A percentile compares a stretch with the other conserved stretches of the same genome.
Evolutionary conservation across 2,888 invertebrate species (phyloP).

Genomic region (Sinodicranocentrus sp.): DNA sequence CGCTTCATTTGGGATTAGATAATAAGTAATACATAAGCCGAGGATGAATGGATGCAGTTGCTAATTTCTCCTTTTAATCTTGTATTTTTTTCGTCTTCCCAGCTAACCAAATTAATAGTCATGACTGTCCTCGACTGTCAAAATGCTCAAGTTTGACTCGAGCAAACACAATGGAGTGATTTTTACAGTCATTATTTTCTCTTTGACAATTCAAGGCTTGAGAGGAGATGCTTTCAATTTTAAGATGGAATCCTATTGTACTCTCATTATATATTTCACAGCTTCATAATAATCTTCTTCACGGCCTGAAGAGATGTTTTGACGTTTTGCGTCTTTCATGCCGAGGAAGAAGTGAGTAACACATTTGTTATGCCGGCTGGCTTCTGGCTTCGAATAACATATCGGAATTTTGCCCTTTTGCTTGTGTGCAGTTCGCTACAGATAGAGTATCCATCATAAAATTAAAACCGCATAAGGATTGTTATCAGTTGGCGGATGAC

Average conservation of each 20-base stretch:
- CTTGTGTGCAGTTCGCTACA: no score
- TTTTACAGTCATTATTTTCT: constrained; percentile 53
- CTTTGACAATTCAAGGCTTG: constrained; percentile 66
- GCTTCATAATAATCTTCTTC: constrained; percentile 25
- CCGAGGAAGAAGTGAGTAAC: no score
- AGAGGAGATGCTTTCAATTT: background rate
- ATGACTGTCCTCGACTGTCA: constrained; percentile 63
- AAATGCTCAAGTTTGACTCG: constrained; percentile 37
- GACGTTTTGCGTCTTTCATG: constrained; percentile 29
- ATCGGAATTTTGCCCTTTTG: no score
- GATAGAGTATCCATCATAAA: no score
- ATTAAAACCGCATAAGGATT: no score
- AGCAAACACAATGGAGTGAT: constrained; percentile 35
- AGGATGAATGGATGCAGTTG: no score
- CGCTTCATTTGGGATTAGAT: no score
- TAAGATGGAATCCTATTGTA: background rate
- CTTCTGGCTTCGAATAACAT: no score
- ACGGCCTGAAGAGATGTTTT: constrained; percentile 55
- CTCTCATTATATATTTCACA: constrained; percentile 56
- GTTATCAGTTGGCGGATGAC: no score
- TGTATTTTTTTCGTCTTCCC: constrained; percentile 46
- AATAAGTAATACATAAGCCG: no score
- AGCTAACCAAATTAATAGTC: constrained; percentile 61
- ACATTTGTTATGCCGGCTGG: no score
- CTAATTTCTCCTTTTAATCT: constrained; percentile 19